phyloP scores from a whole-genome alignment of 2,113 vertebrate genomes.

The Corythornis madagascariensis region DNA sequence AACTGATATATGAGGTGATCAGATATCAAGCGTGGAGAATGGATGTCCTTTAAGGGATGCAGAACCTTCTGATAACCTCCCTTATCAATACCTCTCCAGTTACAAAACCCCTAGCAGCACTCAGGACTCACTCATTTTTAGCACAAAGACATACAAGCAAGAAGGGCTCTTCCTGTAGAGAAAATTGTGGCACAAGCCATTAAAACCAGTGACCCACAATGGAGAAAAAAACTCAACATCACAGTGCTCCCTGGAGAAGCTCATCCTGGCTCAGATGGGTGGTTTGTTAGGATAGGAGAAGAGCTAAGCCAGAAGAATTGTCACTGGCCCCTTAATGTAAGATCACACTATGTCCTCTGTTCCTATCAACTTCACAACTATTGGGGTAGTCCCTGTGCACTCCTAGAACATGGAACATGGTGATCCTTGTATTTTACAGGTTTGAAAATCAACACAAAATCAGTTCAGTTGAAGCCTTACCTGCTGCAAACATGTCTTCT shows the following conservation, averaged over 20 bases:
- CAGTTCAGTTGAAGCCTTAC: not conserved
- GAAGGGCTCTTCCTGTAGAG: not conserved
- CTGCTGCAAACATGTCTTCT: not conserved
- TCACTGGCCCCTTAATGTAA: not conserved
- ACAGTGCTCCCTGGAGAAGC: not conserved
- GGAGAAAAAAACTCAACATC: accelerated
- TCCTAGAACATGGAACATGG: not conserved
- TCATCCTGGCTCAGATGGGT: not conserved
- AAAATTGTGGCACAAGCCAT: not conserved
- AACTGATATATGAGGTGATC: accelerated
- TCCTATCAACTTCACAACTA: not conserved
- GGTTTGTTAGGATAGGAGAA: not conserved
- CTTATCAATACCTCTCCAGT: not conserved
- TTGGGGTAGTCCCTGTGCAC: not conserved
- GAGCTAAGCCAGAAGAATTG: not conserved
- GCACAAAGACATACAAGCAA: not conserved
- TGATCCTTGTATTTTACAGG: not conserved
- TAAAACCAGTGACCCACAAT: not conserved
- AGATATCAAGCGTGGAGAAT: not conserved
- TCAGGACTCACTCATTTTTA: not conserved
- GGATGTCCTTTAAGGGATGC: not conserved
- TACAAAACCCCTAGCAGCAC: not conserved
- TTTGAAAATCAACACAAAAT: not conserved
- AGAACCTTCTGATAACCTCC: not conserved
- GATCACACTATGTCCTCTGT: not conserved